Conservation (phyloP, 1,140 invertebrate genomes). For the Magallana angulata region DNA sequence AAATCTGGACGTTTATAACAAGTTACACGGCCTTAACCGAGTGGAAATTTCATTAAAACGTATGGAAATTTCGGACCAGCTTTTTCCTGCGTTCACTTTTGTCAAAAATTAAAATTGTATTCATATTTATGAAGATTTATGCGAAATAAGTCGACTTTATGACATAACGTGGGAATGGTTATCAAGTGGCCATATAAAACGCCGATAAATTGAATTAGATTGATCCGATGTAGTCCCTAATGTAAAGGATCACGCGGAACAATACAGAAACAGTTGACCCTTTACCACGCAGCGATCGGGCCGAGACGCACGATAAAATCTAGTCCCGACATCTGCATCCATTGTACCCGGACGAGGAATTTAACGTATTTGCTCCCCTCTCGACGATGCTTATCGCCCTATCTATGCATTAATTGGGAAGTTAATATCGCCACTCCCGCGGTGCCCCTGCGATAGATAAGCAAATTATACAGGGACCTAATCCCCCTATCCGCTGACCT, state of each 20-base stretch:
- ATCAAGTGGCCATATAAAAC: not conserved
- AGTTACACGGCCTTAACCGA: not conserved
- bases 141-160: slow-evolving; percentile 19
- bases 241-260: slow-evolving; percentile 4
- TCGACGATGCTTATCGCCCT: not conserved
- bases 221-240: slow-evolving; percentile 11
- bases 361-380: slow-evolving; percentile 25
- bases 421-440: not conserved
- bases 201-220: slow-evolving; percentile 21
- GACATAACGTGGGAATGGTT: slow-evolving; percentile 27
- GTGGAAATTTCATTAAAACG: not conserved
- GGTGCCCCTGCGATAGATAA: not conserved
- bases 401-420: slow-evolving; percentile 38
- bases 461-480: slow-evolving; percentile 29
- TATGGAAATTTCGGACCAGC: slow-evolving; percentile 13
- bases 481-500: not conserved
- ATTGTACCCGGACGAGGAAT: slow-evolving; percentile 26
- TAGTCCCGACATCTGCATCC: slow-evolving; percentile 38
- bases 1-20: not conserved
- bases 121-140: slow-evolving; percentile 30
- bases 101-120: slow-evolving; percentile 4
- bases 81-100: slow-evolving; percentile 6
- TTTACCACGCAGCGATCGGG: not conserved
- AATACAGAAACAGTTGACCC: slow-evolving; percentile 26
- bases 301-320: slow-evolving; percentile 26